phyloP scores from a whole-genome alignment of 2,113 vertebrate genomes.

The Butastur rufipennis region DNA sequence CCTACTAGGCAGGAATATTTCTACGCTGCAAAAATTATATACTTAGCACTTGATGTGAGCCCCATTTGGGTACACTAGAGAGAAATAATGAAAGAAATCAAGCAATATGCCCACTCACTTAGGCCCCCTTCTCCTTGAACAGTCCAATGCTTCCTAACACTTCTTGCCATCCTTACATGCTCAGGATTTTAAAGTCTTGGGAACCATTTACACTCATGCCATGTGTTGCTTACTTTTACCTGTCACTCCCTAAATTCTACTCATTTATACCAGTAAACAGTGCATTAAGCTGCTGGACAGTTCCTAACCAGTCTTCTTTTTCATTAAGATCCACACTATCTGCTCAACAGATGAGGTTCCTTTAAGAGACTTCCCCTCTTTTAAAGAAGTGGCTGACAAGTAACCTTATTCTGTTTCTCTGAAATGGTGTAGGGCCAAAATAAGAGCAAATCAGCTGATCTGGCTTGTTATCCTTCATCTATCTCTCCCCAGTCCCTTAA shows the following conservation, averaged over 20 bases:
- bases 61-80: neutral
- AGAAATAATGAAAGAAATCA: neutral
- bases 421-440: neutral
- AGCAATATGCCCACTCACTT: neutral
- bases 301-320: slow-evolving; percentile 64
- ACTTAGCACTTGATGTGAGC: neutral
- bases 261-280: slow-evolving; percentile 70
- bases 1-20: neutral
- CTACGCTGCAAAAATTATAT: neutral
- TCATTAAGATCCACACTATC: slow-evolving; percentile 57
- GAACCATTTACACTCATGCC: neutral
- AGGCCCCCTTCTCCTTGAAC: neutral
- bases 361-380: slow-evolving; percentile 8
- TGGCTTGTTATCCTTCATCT: neutral
- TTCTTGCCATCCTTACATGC: neutral
- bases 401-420: slow-evolving; percentile 6
- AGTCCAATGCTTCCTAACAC: neutral
- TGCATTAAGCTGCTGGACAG: slow-evolving; percentile 71
- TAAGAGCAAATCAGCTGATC: neutral
- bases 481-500: neutral
- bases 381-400: slow-evolving; percentile 29
- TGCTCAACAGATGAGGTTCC: slow-evolving; percentile 45
- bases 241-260: slow-evolving; percentile 53
- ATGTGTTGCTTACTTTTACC: neutral
- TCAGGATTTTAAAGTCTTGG: neutral